A percentile compares a stretch with the other conserved stretches of the same genome.
These are phyloP conservation scores for Himantopus leucocephalus DNA, from an alignment of 2,113 vertebrate species.

Conservation along the genomic window DNA sequence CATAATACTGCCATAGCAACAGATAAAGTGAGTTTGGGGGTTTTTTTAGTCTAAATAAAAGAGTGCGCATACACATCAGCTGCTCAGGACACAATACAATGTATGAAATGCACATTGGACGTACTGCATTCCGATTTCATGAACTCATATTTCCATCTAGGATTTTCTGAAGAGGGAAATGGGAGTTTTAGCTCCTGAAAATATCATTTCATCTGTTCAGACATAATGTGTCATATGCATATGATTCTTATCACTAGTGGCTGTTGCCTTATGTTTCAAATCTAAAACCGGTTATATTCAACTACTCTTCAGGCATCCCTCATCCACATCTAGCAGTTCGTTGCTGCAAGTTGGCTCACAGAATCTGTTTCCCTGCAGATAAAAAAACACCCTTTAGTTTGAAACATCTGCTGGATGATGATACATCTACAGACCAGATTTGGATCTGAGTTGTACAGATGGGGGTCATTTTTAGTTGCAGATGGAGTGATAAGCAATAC, in stretches of 20 bases:
- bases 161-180: background rate
- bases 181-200: background rate
- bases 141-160: background rate
- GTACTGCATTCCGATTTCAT: background rate
- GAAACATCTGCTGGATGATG: background rate
- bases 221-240: background rate
- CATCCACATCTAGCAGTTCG: background rate
- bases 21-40: background rate
- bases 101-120: background rate
- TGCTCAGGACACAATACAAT: background rate
- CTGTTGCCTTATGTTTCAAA: background rate
- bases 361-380: background rate
- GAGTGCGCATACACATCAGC: background rate
- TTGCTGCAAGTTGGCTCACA: background rate
- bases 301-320: background rate
- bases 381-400: background rate
- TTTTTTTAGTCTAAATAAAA: background rate
- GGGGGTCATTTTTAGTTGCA: background rate
- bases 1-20: conserved; percentile 9
- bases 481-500: background rate
- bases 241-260: background rate
- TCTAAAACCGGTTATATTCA: background rate
- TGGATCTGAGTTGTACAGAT: background rate
- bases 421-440: background rate
- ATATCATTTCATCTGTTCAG: background rate